Evolutionary conservation across 2,888 invertebrate genomes (phyloP).

Genomic region (Elysia crispata): DNA sequence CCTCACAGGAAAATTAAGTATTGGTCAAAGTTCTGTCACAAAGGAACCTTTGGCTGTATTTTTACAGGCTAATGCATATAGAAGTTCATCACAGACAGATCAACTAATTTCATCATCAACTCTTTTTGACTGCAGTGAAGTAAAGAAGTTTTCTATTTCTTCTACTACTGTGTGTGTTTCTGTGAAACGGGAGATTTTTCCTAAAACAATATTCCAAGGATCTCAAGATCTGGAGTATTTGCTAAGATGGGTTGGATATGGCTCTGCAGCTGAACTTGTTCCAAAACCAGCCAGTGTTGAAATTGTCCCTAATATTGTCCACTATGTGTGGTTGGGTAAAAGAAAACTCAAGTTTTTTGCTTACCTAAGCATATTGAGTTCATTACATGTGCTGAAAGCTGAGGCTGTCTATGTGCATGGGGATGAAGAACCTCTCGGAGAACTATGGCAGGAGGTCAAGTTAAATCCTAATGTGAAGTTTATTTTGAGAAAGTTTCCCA

Average conservation of each 20-base stretch:
- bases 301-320: slow-evolving; percentile 69
- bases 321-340: slow-evolving; percentile 70
- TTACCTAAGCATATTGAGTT: slow-evolving; percentile 65
- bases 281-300: slow-evolving; percentile 51
- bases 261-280: slow-evolving; percentile 52
- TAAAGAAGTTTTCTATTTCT: slow-evolving; percentile 1
- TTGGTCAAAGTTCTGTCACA: too few relatives aligned
- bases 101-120: not conserved
- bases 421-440: slow-evolving; percentile 61
- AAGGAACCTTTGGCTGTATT: slow-evolving; percentile 34
- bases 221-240: slow-evolving; percentile 58
- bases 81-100: not conserved
- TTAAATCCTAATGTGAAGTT: slow-evolving; percentile 52
- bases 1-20: slow-evolving; percentile 5
- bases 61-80: slow-evolving; percentile 25
- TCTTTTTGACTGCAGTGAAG: slow-evolving; percentile 20
- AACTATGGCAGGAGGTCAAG: slow-evolving; percentile 58
- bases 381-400: slow-evolving; percentile 62
- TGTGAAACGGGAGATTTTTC: slow-evolving; percentile 51
- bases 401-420: slow-evolving; percentile 68
- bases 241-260: slow-evolving; percentile 60
- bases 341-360: slow-evolving; percentile 60
- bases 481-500: slow-evolving; percentile 54
- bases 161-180: slow-evolving; percentile 40
- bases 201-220: slow-evolving; percentile 59